A percentile compares a stretch with the other conserved stretches of the same genome.
phyloP scores from a whole-genome alignment of 2,888 invertebrate species.

The Stenodema calcarata region DNA sequence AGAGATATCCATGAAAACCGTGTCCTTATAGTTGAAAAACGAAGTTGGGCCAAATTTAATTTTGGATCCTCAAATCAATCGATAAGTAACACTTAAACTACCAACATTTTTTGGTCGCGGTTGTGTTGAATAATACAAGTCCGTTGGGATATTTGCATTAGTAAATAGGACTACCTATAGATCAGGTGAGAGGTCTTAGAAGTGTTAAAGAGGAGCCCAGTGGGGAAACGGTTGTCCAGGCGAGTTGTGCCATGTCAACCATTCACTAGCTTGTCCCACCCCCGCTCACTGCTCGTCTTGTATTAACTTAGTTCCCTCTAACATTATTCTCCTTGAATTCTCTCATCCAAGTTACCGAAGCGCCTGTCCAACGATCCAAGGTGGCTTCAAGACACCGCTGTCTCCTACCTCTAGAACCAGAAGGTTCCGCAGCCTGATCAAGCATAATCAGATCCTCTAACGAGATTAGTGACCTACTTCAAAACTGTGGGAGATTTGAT shows the following conservation, averaged over 20 bases:
- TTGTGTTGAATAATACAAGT: too few relatives aligned
- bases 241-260: conserved; percentile 15
- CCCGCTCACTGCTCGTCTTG: background rate
- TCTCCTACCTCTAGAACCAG: background rate
- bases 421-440: background rate
- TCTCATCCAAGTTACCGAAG: background rate
- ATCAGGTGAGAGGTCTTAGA: background rate
- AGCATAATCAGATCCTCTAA: background rate
- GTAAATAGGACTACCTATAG: background rate
- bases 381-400: background rate
- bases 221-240: background rate
- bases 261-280: background rate
- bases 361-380: background rate
- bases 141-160: too few relatives aligned
- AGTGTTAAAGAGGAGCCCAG: background rate
- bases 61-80: too few relatives aligned
- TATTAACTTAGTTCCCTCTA: background rate
- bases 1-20: too few relatives aligned
- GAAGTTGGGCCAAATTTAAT: too few relatives aligned
- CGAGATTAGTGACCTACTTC: background rate
- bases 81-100: too few relatives aligned
- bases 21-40: too few relatives aligned
- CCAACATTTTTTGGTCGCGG: too few relatives aligned
- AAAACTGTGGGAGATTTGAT: background rate
- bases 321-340: background rate